phyloP scores from a whole-genome alignment of 2,888 invertebrate genomes.

The Vesta saturnalis region DNA sequence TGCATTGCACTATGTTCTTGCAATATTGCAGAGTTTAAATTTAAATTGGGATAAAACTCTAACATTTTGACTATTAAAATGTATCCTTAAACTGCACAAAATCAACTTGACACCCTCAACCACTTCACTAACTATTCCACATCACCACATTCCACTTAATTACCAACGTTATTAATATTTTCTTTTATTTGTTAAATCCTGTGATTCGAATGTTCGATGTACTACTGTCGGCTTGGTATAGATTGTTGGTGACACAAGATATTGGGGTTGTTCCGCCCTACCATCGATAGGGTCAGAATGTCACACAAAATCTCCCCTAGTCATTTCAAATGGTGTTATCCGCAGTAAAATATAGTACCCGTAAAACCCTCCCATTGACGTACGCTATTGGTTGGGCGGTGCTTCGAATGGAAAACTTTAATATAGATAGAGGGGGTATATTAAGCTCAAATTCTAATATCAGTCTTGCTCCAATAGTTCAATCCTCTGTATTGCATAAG shows the following conservation, averaged over 20 bases:
- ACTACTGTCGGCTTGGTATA: constrained; percentile 56
- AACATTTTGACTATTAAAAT: constrained; percentile 65
- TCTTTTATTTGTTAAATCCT: constrained; percentile 19
- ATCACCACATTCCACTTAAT: constrained; percentile 2
- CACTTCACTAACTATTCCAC: neutral
- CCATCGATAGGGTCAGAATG: constrained; percentile 50
- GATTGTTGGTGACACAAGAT: constrained; percentile 56
- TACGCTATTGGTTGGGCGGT: constrained; percentile 38
- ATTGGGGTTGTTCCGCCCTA: constrained; percentile 52
- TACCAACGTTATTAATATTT: neutral
- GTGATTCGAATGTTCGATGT: constrained; percentile 45
- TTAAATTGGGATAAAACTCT: constrained; percentile 75
- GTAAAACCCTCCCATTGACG: constrained; percentile 34
- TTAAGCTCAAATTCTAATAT: constrained; percentile 34
- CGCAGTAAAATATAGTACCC: constrained; percentile 44
- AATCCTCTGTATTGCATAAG: constrained; percentile 16
- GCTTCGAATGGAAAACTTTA: constrained; percentile 24
- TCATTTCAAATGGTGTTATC: constrained; percentile 37
- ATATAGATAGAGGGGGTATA: constrained; percentile 26
- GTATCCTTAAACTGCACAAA: constrained; percentile 10
- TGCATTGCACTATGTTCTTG: constrained; percentile 66
- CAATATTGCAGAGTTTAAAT: constrained; percentile 65
- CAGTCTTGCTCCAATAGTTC: constrained; percentile 34
- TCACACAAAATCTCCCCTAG: constrained; percentile 26
- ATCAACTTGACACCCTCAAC: neutral